Conservation (phyloP, 2,113 vertebrate genomes). For the Stomatorhinus ivindoensis region DNA sequence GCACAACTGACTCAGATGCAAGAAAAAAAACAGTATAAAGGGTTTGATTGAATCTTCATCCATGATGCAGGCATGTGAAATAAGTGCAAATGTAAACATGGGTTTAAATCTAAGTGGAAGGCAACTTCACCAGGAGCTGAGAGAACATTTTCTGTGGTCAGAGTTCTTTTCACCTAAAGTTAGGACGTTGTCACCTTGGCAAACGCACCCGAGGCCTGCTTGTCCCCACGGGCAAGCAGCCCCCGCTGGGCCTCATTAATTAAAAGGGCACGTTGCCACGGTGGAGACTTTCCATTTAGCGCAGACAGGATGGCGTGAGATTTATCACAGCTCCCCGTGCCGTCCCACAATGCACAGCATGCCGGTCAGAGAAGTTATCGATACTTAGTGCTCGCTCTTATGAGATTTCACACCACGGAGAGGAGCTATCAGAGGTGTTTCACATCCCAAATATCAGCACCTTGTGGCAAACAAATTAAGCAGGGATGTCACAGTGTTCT, state of each 20-base stretch:
- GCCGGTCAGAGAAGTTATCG: conserved; percentile 36
- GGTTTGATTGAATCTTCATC: neutral
- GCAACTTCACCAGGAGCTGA: conserved; percentile 2
- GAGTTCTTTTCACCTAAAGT: conserved; percentile 52
- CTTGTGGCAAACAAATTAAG: neutral
- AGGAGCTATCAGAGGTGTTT: neutral
- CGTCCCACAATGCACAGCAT: conserved; percentile 27
- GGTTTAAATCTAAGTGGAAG: neutral
- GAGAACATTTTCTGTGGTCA: conserved; percentile 33
- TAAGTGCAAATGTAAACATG: neutral
- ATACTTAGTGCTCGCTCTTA: conserved; percentile 1
- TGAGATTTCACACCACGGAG: neutral
- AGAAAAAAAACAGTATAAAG: neutral
- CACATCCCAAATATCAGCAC: neutral
- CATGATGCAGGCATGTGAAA: neutral
- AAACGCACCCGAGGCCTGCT: conserved; percentile 50
- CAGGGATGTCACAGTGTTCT: neutral
- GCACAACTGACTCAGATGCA: neutral
- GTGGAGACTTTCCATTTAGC: conserved; percentile 60
- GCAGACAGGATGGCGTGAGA: conserved; percentile 56
- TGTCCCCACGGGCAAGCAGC: conserved; percentile 52
- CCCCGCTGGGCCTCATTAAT: conserved; percentile 71
- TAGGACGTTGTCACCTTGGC: conserved; percentile 70
- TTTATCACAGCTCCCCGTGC: conserved; percentile 50
- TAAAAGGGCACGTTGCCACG: conserved; percentile 67